Conservation (phyloP, 2,113 vertebrate genomes). For the Ariopsis seemanni region DNA sequence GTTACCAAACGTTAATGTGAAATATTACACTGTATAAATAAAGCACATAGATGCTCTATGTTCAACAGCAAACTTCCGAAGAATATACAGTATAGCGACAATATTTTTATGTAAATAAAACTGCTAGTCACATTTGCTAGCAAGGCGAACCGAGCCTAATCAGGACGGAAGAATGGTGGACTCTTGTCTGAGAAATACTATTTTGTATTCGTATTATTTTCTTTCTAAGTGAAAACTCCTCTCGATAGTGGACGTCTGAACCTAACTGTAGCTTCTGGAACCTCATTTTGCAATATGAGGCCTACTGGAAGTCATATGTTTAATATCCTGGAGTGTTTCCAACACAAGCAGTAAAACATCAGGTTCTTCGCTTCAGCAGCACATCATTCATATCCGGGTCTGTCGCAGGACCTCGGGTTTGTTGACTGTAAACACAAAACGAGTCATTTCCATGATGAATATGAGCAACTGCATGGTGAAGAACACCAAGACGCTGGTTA, state of each 20-base stretch:
- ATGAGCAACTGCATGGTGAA: conserved; percentile 40
- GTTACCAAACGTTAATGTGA: neutral
- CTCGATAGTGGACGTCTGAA: neutral
- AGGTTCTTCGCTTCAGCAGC: conserved; percentile 24
- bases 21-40: neutral
- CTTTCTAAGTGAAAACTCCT: neutral
- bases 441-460: conserved; percentile 4
- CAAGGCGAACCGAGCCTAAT: neutral
- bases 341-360: conserved; percentile 23
- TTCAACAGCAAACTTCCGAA: neutral
- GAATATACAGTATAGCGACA: neutral
- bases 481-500: neutral
- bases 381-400: conserved; percentile 17
- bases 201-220: neutral
- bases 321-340: conserved; percentile 4
- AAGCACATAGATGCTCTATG: neutral
- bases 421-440: conserved; percentile 42
- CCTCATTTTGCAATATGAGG: neutral
- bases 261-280: neutral
- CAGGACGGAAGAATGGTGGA: neutral
- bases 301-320: neutral
- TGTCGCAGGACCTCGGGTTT: neutral
- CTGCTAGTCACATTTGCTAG: neutral
- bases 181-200: neutral
- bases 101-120: neutral